Conservation (phyloP, 2,888 invertebrate species). For the Itoplectis maculator region DNA sequence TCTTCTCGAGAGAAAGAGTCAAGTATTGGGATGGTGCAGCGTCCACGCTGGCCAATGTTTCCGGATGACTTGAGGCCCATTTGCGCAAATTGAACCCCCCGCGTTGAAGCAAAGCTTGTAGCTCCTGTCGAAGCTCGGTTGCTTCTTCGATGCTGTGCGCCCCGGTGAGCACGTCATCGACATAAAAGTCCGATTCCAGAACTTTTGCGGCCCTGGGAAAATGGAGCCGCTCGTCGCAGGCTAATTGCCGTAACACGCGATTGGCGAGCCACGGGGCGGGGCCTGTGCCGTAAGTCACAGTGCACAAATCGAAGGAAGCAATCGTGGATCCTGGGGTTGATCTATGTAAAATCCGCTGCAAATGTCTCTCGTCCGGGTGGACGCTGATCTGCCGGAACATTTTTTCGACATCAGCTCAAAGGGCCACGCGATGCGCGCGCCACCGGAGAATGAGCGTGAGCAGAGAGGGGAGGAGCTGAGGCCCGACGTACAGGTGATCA, state of each 20-base stretch:
- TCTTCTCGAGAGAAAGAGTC: no score
- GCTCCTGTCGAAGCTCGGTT: conserved; percentile 28
- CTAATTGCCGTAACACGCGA: conserved; percentile 68
- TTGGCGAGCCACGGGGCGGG: conserved; percentile 72
- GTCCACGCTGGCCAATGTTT: conserved; percentile 20
- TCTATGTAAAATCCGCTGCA: no score
- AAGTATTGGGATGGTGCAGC: no score
- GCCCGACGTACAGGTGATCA: conserved; percentile 18
- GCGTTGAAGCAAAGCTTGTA: conserved; percentile 18
- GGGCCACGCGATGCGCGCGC: conserved; percentile 46
- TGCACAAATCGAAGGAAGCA: conserved; percentile 45
- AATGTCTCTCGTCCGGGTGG: background rate
- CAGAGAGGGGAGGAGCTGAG: conserved; percentile 70
- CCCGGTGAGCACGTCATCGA: conserved; percentile 64
- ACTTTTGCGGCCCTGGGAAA: conserved; percentile 42
- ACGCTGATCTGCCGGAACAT: conserved; percentile 52
- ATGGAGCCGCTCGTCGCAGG: conserved; percentile 57
- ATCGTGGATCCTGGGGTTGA: no score
- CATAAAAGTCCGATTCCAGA: conserved; percentile 51
- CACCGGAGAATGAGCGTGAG: conserved; percentile 30
- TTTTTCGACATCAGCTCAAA: conserved; percentile 47
- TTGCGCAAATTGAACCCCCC: conserved; percentile 59
- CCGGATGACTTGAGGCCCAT: conserved; percentile 57
- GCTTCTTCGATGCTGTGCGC: conserved; percentile 44
- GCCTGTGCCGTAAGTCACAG: conserved; percentile 58